phyloP scores from a whole-genome alignment of 2,113 vertebrate species.

The Dissostichus mawsoni region DNA sequence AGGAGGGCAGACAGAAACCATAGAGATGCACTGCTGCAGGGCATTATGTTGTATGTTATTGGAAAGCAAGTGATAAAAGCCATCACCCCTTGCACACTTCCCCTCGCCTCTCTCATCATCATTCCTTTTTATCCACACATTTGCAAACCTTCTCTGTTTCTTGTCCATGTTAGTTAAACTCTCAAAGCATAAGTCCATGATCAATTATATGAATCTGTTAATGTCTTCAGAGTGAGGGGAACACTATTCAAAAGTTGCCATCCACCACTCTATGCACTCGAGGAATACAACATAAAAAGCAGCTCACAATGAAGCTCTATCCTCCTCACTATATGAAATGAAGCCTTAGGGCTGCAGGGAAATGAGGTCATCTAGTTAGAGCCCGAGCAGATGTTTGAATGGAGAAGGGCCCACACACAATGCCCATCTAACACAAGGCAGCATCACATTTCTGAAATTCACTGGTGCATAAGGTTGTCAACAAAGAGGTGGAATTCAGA shows the following conservation, averaged over 20 bases:
- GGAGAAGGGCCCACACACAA: conserved; percentile 42
- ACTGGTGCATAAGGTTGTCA: conserved; percentile 24
- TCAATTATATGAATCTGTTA: neutral
- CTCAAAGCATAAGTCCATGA: neutral
- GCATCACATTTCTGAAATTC: conserved; percentile 12
- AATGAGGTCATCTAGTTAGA: conserved; percentile 67
- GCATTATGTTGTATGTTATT: conserved; percentile 27
- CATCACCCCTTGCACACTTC: neutral
- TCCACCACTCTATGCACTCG: neutral
- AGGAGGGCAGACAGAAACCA: conserved; percentile 35
- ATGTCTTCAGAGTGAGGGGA: neutral
- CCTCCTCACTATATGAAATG: conserved; percentile 44
- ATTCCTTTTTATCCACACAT: neutral
- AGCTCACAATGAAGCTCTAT: conserved; percentile 61
- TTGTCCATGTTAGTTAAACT: neutral
- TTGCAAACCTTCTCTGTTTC: neutral
- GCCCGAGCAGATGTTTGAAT: conserved; percentile 63
- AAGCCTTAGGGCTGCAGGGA: conserved; percentile 55
- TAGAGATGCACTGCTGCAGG: conserved; percentile 38
- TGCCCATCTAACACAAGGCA: conserved; percentile 18
- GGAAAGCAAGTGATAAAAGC: conserved; percentile 47
- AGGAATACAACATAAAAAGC: conserved; percentile 31
- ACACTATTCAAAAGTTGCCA: conserved; percentile 7
- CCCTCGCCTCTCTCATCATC: neutral
- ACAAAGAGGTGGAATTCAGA: conserved; percentile 15